phyloP scores from a whole-genome alignment of 1,140 invertebrate species.

The Drepana arcuata region DNA sequence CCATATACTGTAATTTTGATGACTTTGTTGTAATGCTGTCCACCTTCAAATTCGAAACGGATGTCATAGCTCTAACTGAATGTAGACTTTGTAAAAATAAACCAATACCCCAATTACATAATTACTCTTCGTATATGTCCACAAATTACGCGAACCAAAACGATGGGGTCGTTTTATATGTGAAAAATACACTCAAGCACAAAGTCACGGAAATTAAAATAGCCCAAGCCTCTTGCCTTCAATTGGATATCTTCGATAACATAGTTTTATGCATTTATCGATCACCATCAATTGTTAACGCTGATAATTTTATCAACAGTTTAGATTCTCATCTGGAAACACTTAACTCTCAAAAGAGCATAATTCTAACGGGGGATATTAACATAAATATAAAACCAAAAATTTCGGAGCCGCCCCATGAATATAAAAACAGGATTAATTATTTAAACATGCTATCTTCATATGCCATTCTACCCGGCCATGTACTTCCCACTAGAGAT shows the following conservation, averaged over 20 bases:
- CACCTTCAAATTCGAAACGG: slow-evolving; percentile 1
- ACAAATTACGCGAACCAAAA: slow-evolving; percentile 13
- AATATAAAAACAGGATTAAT: slow-evolving; percentile 8
- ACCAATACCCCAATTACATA: slow-evolving; percentile 3
- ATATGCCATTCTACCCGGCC: not conserved
- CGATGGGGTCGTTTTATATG: slow-evolving; percentile 16
- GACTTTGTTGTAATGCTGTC: slow-evolving; percentile 2
- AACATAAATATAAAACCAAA: slow-evolving; percentile 14
- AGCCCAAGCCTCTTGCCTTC: slow-evolving; percentile 16
- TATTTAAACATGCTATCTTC: slow-evolving; percentile 11
- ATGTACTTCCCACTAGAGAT: not conserved
- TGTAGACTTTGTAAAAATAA: slow-evolving; percentile 1
- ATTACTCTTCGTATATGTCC: slow-evolving; percentile 7
- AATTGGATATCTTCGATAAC: slow-evolving; percentile 12
- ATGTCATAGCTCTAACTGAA: slow-evolving; percentile 5
- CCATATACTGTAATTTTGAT: slow-evolving; percentile 1
- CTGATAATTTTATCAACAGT: slow-evolving; percentile 11
- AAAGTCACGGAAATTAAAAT: slow-evolving; percentile 17
- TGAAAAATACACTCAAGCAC: slow-evolving; percentile 9
- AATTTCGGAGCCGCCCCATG: slow-evolving; percentile 2
- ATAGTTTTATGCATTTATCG: slow-evolving; percentile 9
- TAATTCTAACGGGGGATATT: slow-evolving; percentile 12
- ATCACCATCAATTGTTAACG: slow-evolving; percentile 9
- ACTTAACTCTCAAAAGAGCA: slow-evolving; percentile 4
- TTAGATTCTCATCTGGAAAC: slow-evolving; percentile 7